A percentile compares a stretch with the other conserved stretches of the same genome.
These are phyloP conservation scores for Poecilia wingei DNA, from an alignment of 2,797 vertebrate species.

Conservation along the genomic window DNA sequence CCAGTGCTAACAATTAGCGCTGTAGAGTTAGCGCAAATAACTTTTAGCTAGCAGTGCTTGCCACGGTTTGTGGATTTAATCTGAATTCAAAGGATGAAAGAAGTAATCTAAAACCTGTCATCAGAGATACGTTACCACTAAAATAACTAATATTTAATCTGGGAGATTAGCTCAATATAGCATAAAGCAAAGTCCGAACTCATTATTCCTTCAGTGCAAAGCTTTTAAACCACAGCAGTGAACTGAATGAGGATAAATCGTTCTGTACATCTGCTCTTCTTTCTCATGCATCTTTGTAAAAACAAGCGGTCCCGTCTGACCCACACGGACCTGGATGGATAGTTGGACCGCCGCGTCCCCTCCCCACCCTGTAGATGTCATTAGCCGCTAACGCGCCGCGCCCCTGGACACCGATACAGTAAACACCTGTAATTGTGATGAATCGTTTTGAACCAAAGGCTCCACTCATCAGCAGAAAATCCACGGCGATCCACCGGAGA, in stretches of 20 bases:
- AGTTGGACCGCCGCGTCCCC: conserved; percentile 31
- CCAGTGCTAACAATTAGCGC: not conserved
- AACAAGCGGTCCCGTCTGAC: conserved; percentile 15
- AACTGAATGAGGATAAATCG: conserved; percentile 21
- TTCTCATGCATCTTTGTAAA: conserved; percentile 13
- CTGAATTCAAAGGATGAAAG: not conserved
- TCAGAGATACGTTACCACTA: no score
- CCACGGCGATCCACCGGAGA: conserved; percentile 57
- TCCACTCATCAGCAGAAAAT: conserved; percentile 55
- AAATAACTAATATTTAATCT: no score
- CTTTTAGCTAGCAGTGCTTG: not conserved
- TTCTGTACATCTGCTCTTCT: conserved; percentile 6
- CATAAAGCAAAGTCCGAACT: not conserved
- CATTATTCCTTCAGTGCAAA: not conserved
- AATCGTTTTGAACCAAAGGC: conserved; percentile 53
- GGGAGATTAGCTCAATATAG: no score
- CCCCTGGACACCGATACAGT: conserved; percentile 18
- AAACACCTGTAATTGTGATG: conserved; percentile 66
- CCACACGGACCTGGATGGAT: conserved; percentile 36
- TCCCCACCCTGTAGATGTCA: conserved; percentile 14
- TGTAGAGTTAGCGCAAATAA: not conserved
- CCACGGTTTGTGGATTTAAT: not conserved
- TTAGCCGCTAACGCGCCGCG: conserved; percentile 37
- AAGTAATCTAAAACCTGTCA: not conserved
- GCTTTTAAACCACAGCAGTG: not conserved